Base-by-base conservation (phyloP, 30 jellyfish, hydroid and myxozoan genomes). In the Pelagia noctiluca region DNA sequence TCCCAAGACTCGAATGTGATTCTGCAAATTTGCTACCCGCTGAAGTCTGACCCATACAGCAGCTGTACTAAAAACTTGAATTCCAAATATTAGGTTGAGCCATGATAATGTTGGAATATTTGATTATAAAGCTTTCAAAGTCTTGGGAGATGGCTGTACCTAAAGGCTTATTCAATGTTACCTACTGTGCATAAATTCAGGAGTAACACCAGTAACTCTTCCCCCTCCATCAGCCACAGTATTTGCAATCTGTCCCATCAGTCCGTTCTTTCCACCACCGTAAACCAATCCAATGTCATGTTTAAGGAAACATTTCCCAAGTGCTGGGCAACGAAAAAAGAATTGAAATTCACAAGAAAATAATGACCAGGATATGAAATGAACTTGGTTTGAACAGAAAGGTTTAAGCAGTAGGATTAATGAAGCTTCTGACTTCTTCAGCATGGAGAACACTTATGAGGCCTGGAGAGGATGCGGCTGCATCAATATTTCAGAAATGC, bases 241-340 rank as follows among this genome's bases (percentile, higher is more conserved):
- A 31, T 72, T 38, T 47, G 97, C 94, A 48, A 89, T 90, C 35
- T 50, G 62, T 3, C 97, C 97, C 97, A 89, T 89, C 82, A 89
- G 35, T 2, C 97, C 97, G 36, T 22, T 2, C 0, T 42, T 53
- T n/a, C 97, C 94, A 2, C 80, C 81, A 25, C 97, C 97, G 64
- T 89, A 89, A 21, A 89, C 75, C 35, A 89, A 57, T 1, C 80
- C 84, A 22, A 89, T 81, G 61, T 52, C 54, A 24, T 68, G 53
- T 53, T 81, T 13, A 26, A 89, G 62, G 31, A 89, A 65, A 0
- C 46, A 65, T n/a, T 61, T 32, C 0, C 97, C 97, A 60, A 89
- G 90, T 30, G 66, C 97, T 89, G 50, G 1, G 37, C 8, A 61
- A 21, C 2, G 47, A 36, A 21, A 42, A 19, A 71, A 71, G 7